Conservation (phyloP, 2,797 vertebrate genomes). For the Lagorchestes hirsutus region DNA sequence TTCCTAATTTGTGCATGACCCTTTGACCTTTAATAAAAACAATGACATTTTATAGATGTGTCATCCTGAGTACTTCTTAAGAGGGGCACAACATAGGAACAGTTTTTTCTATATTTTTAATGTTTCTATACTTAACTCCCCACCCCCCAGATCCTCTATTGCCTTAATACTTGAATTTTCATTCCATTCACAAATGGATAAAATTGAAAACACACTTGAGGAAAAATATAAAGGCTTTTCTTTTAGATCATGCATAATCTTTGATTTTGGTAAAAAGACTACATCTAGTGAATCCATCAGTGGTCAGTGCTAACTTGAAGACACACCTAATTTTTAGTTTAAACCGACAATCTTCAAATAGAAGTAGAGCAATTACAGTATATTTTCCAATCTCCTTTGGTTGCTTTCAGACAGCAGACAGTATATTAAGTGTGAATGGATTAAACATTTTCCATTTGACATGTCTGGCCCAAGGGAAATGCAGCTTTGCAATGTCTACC, state of each 20-base stretch:
- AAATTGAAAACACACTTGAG: background rate
- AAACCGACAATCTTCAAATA: slow-evolving; percentile 17
- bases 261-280: background rate
- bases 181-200: background rate
- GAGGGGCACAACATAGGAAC: background rate
- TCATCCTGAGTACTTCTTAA: background rate
- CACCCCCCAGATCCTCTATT: background rate
- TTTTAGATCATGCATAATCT: background rate
- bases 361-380: slow-evolving; percentile 25
- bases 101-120: background rate
- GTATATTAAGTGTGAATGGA: background rate
- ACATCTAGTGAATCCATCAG: background rate
- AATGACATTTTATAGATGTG: background rate
- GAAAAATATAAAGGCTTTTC: background rate
- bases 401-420: slow-evolving; percentile 24
- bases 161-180: background rate
- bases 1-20: background rate
- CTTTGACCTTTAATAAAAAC: background rate
- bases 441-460: background rate
- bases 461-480: background rate
- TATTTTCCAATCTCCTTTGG: slow-evolving; percentile 25
- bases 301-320: background rate
- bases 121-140: background rate
- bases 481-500: slow-evolving; percentile 26
- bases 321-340: background rate